These are phyloP conservation scores for Tetragonula clypearis DNA, from an alignment of 1,140 invertebrate genomes.

Conservation along the genomic window DNA sequence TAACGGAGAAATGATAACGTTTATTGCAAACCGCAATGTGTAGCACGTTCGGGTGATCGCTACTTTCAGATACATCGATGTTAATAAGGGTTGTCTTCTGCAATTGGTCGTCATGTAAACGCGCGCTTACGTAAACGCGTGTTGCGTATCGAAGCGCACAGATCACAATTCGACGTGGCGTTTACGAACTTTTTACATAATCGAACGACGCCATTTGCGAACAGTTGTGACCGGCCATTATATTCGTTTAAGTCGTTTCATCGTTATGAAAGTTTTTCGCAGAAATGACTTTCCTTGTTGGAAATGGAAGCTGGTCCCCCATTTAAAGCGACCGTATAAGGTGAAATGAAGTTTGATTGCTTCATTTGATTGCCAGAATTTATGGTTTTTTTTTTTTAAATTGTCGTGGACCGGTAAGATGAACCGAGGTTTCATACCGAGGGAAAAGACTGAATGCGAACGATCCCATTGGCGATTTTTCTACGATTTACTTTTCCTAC, in stretches of 20 bases:
- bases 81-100: slow-evolving; percentile 20
- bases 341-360: neutral
- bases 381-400: too few relatives aligned
- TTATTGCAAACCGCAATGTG: too few relatives aligned
- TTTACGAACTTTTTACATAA: slow-evolving; percentile 23
- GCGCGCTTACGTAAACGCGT: slow-evolving; percentile 4
- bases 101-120: neutral
- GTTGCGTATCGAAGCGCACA: neutral
- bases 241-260: neutral
- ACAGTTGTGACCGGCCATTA: neutral
- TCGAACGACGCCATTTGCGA: neutral
- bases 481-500: neutral
- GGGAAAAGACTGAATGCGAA: neutral
- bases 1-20: neutral
- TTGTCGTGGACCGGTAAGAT: neutral
- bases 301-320: neutral
- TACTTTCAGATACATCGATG: neutral
- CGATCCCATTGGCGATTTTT: neutral
- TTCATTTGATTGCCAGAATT: neutral
- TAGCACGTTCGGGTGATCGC: neutral
- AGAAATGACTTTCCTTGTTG: slow-evolving; percentile 6
- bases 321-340: neutral
- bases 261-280: neutral
- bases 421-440: neutral
- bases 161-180: neutral